Percentiles rank a stretch among this genome's conserved stretches.
Evolutionary conservation across 2,797 vertebrate genomes (phyloP).

Genomic region (Tachyglossus aculeatus): DNA sequence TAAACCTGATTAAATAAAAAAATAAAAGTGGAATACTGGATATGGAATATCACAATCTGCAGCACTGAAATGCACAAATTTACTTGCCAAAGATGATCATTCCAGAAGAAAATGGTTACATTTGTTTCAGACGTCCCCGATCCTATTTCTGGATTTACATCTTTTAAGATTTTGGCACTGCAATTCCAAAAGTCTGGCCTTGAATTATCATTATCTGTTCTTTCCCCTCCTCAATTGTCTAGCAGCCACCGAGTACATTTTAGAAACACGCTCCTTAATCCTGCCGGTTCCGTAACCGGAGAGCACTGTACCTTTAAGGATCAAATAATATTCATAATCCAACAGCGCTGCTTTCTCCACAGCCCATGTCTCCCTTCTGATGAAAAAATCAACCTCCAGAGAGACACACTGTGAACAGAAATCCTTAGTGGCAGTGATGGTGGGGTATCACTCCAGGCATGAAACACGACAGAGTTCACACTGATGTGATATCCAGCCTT

Average conservation of each 20-base stretch:
- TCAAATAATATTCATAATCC: slow-evolving; percentile 70
- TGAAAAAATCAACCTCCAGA: slow-evolving; percentile 68
- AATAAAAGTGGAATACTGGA: neutral
- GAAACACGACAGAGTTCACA: slow-evolving; percentile 73
- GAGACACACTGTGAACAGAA: slow-evolving; percentile 68
- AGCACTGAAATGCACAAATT: neutral
- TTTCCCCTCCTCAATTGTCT: slow-evolving; percentile 26
- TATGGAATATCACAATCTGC: neutral
- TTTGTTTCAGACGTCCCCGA: slow-evolving; percentile 40
- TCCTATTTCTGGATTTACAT: slow-evolving; percentile 15
- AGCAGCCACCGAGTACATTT: neutral
- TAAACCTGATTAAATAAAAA: slow-evolving; percentile 2
- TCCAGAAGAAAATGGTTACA: slow-evolving; percentile 32
- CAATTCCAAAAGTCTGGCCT: slow-evolving; percentile 24
- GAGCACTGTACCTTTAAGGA: slow-evolving; percentile 67
- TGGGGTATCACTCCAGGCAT: slow-evolving; percentile 68
- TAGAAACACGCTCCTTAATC: slow-evolving; percentile 50
- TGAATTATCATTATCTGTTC: slow-evolving; percentile 45
- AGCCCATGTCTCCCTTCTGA: slow-evolving; percentile 60
- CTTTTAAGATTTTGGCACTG: slow-evolving; percentile 41
- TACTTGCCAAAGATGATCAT: neutral
- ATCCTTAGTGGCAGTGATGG: slow-evolving; percentile 68
- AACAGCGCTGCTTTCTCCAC: slow-evolving; percentile 61
- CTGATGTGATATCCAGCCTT: slow-evolving; percentile 67
- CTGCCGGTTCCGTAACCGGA: slow-evolving; percentile 50